Percentiles rank a stretch among this genome's conserved stretches.
Evolutionary conservation across 2,797 vertebrate genomes (phyloP).

Genomic region (Gephyroberyx darwinii): DNA sequence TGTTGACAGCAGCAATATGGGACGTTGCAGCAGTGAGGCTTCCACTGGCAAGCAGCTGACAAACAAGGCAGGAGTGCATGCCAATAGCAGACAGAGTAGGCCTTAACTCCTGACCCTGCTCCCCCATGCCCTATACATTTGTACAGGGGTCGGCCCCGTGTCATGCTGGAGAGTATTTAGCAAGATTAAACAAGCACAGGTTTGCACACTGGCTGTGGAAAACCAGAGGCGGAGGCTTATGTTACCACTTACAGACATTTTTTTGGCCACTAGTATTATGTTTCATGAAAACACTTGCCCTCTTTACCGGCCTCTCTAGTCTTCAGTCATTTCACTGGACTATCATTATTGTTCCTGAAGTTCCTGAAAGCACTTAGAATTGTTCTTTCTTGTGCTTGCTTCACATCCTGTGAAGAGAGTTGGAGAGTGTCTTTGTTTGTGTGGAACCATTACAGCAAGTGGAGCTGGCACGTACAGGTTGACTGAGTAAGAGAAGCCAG

Average conservation of each 20-base stretch:
- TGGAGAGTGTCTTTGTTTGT: conserved; percentile 72
- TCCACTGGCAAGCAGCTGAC: conserved; percentile 77
- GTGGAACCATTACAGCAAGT: conserved; percentile 71
- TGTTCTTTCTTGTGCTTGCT: conserved; percentile 64
- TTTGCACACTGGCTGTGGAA: conserved; percentile 56
- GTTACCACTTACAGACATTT: conserved; percentile 59
- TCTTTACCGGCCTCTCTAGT: conserved; percentile 31
- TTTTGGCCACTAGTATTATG: conserved; percentile 51
- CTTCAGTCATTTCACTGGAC: conserved; percentile 36
- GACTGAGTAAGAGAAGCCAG: conserved; percentile 80
- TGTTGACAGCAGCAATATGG: conserved; percentile 76
- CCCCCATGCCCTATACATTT: conserved; percentile 67
- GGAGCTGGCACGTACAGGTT: conserved; percentile 79
- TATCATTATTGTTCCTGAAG: conserved; percentile 65
- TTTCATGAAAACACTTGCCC: conserved; percentile 59
- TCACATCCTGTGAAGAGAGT: conserved; percentile 71
- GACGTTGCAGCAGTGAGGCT: conserved; percentile 67
- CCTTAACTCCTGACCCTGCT: conserved; percentile 76
- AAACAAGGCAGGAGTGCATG: conserved; percentile 72
- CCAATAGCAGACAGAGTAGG: conserved; percentile 64
- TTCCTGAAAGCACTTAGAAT: conserved; percentile 66
- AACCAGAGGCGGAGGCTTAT: conserved; percentile 49
- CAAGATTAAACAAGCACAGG: conserved; percentile 78
- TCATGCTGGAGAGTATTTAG: conserved; percentile 72
- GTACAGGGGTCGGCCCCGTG: conserved; percentile 68